These are phyloP conservation scores for Mythimna vitellina DNA, from an alignment of 2,888 invertebrate genomes.

Conservation along the genomic window DNA sequence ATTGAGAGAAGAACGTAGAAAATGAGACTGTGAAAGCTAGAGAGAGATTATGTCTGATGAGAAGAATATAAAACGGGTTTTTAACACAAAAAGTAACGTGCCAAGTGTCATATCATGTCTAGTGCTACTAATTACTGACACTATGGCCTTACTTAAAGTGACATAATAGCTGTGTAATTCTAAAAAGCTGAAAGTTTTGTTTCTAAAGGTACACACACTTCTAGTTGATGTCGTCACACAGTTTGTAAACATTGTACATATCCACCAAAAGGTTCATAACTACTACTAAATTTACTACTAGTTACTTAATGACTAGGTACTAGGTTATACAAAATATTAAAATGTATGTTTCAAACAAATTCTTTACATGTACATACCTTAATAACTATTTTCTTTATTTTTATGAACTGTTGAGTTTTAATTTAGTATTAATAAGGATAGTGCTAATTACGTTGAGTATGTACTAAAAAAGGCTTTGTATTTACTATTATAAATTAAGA, in stretches of 20 bases:
- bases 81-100: not conserved
- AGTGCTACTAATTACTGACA: not conserved
- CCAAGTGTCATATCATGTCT: not conserved
- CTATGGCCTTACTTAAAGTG: not conserved
- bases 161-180: not conserved
- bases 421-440: not conserved
- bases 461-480: not conserved
- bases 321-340: not conserved
- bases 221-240: no score
- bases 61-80: not conserved
- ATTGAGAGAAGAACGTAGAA: slow-evolving; percentile 49
- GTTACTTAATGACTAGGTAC: no score
- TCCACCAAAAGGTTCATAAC: no score
- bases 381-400: not conserved
- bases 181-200: not conserved
- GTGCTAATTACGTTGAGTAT: not conserved
- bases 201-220: not conserved
- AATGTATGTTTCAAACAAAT: not conserved
- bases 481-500: not conserved
- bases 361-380: not conserved
- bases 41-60: slow-evolving; percentile 16
- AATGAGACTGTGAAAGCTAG: not conserved
- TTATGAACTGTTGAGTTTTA: not conserved
- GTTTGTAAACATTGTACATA: no score
- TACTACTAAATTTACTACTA: no score